These are phyloP conservation scores for Aselliscus stoliczkanus DNA, from an alignment of 2,797 vertebrate species.

Conservation along the genomic window DNA sequence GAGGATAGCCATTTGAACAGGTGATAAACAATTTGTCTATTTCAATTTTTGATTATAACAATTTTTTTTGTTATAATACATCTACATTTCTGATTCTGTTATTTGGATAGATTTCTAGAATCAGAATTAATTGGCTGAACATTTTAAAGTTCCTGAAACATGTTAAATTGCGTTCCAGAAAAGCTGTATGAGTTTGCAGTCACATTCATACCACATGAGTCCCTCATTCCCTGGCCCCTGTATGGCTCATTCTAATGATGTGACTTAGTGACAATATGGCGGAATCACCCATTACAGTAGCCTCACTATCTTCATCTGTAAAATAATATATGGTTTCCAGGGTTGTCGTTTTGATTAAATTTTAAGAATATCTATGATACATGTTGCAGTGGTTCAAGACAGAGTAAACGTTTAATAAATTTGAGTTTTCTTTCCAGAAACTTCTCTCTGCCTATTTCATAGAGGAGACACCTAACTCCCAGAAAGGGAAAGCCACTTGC, in stretches of 20 bases:
- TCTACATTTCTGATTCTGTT: background rate
- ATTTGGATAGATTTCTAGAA: background rate
- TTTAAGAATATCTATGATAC: background rate
- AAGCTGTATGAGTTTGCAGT: background rate
- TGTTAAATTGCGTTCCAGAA: background rate
- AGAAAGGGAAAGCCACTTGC: background rate
- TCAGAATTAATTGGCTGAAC: background rate
- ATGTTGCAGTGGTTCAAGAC: background rate
- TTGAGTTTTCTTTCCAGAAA: background rate
- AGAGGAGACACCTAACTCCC: background rate
- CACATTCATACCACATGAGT: background rate
- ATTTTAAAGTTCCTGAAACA: background rate
- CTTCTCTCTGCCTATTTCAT: background rate
- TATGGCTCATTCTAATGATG: background rate
- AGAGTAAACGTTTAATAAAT: background rate
- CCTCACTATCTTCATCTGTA: background rate
- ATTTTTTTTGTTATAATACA: background rate
- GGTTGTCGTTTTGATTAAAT: background rate
- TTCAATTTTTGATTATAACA: background rate
- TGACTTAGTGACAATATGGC: background rate
- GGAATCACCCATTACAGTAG: background rate
- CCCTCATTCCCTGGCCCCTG: background rate
- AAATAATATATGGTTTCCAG: background rate
- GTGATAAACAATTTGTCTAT: background rate
- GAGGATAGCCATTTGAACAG: background rate